Evolutionary conservation across 2,888 invertebrate genomes (phyloP).

Genomic region (Thereva unica): DNA sequence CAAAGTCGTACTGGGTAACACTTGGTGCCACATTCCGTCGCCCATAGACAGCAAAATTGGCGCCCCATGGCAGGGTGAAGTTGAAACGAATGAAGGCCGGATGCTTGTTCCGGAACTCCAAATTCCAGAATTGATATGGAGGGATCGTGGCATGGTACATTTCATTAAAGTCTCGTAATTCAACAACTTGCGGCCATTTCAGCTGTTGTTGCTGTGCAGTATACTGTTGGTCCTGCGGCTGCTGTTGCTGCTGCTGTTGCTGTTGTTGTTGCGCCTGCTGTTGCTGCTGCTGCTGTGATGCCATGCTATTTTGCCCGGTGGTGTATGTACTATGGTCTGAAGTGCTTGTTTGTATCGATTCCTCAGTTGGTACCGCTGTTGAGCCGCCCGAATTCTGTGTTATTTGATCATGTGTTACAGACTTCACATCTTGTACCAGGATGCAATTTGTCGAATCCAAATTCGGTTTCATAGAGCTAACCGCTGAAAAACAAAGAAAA

Average conservation of each 20-base stretch:
- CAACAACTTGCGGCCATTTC: conserved; percentile 76
- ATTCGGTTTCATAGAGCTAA: conserved; percentile 87
- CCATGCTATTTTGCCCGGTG: conserved; percentile 59
- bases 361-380: conserved; percentile 74
- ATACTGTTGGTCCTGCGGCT: conserved; percentile 58
- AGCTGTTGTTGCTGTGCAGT: conserved; percentile 70
- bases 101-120: conserved; percentile 88
- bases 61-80: conserved; percentile 89
- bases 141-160: conserved; percentile 83
- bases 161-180: conserved; percentile 83
- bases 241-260: conserved; percentile 50
- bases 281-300: conserved; percentile 50
- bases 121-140: conserved; percentile 92
- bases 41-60: conserved; percentile 94
- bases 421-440: conserved; percentile 75
- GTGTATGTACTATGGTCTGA: conserved; percentile 68
- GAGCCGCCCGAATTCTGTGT: conserved; percentile 70
- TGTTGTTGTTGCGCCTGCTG: conserved; percentile 47
- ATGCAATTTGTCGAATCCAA: conserved; percentile 88
- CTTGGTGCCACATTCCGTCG: conserved; percentile 93
- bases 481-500: conserved; percentile 71
- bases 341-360: conserved; percentile 74
- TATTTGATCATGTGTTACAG: conserved; percentile 85
- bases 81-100: conserved; percentile 87
- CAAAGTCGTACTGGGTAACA: conserved; percentile 96